These are phyloP conservation scores for Aurelia sp. DNA, from an alignment of 30 jellyfish, hydroid and myxozoan species.

Conservation along the genomic window DNA sequence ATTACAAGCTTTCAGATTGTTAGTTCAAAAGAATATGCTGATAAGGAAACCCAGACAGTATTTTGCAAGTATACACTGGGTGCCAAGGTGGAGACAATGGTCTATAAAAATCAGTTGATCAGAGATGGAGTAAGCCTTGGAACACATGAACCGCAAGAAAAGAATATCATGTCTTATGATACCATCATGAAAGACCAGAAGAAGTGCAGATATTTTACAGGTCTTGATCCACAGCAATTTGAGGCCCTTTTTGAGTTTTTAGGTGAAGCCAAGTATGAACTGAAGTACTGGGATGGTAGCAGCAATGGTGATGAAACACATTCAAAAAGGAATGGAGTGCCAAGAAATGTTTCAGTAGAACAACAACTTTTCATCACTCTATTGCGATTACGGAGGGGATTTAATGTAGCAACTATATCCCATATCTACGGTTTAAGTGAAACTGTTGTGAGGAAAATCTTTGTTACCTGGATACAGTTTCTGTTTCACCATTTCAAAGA, in stretches of 20 bases:
- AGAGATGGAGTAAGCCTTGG: neutral
- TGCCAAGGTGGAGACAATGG: conserved; percentile 42
- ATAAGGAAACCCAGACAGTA: conserved; percentile 41
- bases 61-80: conserved; percentile 40
- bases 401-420: conserved; percentile 29
- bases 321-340: no score
- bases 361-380: no score
- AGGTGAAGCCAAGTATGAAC: no score
- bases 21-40: no score
- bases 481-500: conserved; percentile 38
- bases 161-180: neutral
- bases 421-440: conserved; percentile 35
- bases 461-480: conserved; percentile 63
- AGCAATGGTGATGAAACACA: no score
- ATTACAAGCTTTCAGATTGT: no score
- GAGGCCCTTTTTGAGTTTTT: no score
- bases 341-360: no score
- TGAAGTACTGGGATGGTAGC: no score
- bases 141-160: neutral
- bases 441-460: conserved; percentile 36
- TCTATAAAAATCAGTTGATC: conserved; percentile 17
- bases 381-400: no score
- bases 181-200: conserved; percentile 4
- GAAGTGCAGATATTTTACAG: conserved; percentile 45
- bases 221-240: conserved; percentile 30